Conservation (phyloP, 2,888 invertebrate species). For the Azorinus chamasolen region DNA sequence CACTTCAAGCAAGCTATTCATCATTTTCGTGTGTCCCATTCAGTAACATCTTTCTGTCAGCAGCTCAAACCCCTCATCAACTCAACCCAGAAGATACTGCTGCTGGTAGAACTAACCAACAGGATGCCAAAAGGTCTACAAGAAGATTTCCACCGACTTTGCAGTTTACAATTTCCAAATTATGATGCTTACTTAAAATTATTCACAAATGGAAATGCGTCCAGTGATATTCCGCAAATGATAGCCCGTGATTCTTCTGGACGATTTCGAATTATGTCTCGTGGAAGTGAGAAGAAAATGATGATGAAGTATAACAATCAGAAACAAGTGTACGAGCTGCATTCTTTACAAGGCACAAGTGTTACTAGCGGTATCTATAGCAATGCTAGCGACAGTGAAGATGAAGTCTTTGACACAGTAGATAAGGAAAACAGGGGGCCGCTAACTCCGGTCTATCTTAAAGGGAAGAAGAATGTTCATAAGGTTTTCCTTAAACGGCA, state of each 20-base stretch:
- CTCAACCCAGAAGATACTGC: conserved; percentile 75
- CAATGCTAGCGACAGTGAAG: conserved; percentile 59
- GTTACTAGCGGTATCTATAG: conserved; percentile 75
- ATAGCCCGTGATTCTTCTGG: conserved; percentile 78
- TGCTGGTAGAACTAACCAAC: conserved; percentile 76
- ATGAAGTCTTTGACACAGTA: conserved; percentile 44
- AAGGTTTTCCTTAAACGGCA: conserved; percentile 73
- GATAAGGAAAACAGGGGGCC: conserved; percentile 22
- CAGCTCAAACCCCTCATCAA: conserved; percentile 74
- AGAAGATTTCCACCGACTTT: conserved; percentile 78
- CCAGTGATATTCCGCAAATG: conserved; percentile 66
- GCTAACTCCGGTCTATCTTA: conserved; percentile 52
- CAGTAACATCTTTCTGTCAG: conserved; percentile 75
- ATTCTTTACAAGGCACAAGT: conserved; percentile 70
- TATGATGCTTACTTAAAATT: conserved; percentile 75
- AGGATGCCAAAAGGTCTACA: conserved; percentile 70
- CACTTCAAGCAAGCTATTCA: conserved; percentile 76
- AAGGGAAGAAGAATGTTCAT: conserved; percentile 60
- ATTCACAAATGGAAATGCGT: conserved; percentile 69
- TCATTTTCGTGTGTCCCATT: conserved; percentile 76
- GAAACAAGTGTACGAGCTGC: conserved; percentile 63
- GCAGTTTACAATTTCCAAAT: conserved; percentile 75
- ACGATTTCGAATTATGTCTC: conserved; percentile 74
- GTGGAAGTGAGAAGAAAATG: conserved; percentile 71
- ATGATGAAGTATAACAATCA: conserved; percentile 62